Base-by-base conservation (phyloP, 2,113 vertebrate genomes). In the Dicerorhinus sumatrensis region DNA sequence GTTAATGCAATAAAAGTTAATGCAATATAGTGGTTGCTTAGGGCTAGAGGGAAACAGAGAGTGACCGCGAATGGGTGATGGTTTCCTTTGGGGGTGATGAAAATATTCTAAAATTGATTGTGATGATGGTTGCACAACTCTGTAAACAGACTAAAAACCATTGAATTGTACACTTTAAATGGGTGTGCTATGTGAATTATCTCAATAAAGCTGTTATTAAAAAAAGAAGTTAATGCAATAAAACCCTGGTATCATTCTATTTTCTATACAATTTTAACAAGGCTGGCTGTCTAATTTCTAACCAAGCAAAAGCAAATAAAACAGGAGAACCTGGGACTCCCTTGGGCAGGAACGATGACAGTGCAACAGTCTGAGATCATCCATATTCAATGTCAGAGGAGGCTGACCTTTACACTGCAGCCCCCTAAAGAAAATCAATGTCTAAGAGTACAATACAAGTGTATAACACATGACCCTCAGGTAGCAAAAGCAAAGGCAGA, bases 51-150 rank as follows among this genome's bases (percentile, higher is more conserved):
- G 29, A 96, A 96, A 86, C 17, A 92, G 8, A 51, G 42, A 87
- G 20, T 83, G n/a, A 77, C 25, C 82, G 46, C 39, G 60, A 96
- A 79, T 11, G 17, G 36, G 14, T 54, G 39, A 8, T 17, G 3
- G 3, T 65, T 76, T 81, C n/a, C 81, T 96, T 58, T 2, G 5
- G 18, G 20, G 73, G 3, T 14, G 9, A 90, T 56, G n/a, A 85
- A 89, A 90, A 94, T 94, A 83, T 16, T 91, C 67, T 89, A 87
- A 96, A 94, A 84, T 16, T 42, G 23, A 94, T 5, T 85, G 31
- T 62, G 58, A 36, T 56, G 69, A 92, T 72, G 17, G 31, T 5
- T 79, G 21, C 13, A 65, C 62, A 79, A 72, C 7, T 80, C 79
- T 73, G 56, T 83, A 72, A 94, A 54, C 7, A 93, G 18, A 77